Percentiles rank a stretch among this genome's conserved stretches.
phyloP scores from a whole-genome alignment of 2,797 vertebrate species.

The Manis javanica region DNA sequence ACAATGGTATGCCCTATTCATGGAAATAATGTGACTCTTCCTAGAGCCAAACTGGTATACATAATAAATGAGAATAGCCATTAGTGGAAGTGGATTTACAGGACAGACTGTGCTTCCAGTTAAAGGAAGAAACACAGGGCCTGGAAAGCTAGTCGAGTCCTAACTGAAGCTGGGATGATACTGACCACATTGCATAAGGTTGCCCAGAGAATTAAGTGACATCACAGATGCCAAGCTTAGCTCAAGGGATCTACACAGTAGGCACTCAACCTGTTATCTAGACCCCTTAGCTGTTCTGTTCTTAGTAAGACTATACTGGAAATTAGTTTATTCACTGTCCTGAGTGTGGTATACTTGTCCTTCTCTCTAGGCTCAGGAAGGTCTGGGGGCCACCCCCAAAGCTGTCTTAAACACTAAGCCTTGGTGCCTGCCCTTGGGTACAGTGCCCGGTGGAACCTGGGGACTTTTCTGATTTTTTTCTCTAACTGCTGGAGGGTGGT shows the following conservation, averaged over 20 bases:
- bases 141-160: slow-evolving; percentile 32
- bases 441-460: background rate
- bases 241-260: background rate
- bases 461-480: background rate
- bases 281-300: background rate
- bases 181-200: background rate
- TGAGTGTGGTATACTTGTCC: background rate
- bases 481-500: background rate
- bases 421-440: background rate
- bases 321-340: background rate
- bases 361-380: background rate
- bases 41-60: slow-evolving; percentile 19
- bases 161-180: slow-evolving; percentile 39
- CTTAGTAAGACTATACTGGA: background rate
- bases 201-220: slow-evolving; percentile 40
- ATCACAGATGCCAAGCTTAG: slow-evolving; percentile 24
- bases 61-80: slow-evolving; percentile 44
- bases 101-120: slow-evolving; percentile 25
- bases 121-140: slow-evolving; percentile 6
- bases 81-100: slow-evolving; percentile 36
- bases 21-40: slow-evolving; percentile 28
- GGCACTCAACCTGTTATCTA: background rate
- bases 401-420: background rate
- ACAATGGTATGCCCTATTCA: background rate
- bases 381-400: background rate